Conservation (phyloP, 2,797 vertebrate species). For the Cetoscarus ocellatus region DNA sequence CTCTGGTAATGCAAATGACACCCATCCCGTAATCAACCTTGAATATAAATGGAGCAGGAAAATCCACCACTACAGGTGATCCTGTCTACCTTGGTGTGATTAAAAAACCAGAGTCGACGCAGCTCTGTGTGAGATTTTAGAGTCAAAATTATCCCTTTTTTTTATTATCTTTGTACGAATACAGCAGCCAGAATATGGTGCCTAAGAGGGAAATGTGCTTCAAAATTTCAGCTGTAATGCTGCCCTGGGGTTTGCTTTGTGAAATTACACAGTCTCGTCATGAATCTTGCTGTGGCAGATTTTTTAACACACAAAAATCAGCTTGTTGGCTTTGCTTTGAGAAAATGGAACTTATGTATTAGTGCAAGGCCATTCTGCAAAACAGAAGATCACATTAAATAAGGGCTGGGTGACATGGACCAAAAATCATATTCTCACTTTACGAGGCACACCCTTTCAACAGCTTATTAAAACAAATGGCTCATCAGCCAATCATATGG, state of each 20-base stretch:
- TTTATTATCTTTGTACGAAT: conserved; percentile 3
- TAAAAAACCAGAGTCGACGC: conserved; percentile 53
- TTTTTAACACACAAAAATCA: neutral
- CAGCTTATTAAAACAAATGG: too few relatives aligned
- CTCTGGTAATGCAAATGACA: conserved; percentile 86
- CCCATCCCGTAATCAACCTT: conserved; percentile 79
- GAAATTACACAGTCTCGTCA: neutral
- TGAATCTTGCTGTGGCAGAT: neutral
- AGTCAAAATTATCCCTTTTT: conserved; percentile 30
- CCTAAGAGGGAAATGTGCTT: conserved; percentile 9
- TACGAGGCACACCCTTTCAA: too few relatives aligned
- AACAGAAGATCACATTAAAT: neutral
- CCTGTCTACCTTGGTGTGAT: conserved; percentile 69
- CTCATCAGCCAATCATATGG: too few relatives aligned
- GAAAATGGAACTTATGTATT: neutral
- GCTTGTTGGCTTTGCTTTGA: neutral
- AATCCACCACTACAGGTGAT: conserved; percentile 76
- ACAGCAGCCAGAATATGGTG: conserved; percentile 16
- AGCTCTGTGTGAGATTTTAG: conserved; percentile 54
- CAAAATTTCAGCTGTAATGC: conserved; percentile 7
- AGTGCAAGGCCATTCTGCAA: neutral
- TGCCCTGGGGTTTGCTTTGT: neutral
- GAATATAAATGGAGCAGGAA: conserved; percentile 81
- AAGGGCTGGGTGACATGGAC: too few relatives aligned
- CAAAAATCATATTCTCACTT: too few relatives aligned